These are phyloP conservation scores for Holocentrus rufus DNA, from an alignment of 2,797 vertebrate genomes.

Conservation along the genomic window DNA sequence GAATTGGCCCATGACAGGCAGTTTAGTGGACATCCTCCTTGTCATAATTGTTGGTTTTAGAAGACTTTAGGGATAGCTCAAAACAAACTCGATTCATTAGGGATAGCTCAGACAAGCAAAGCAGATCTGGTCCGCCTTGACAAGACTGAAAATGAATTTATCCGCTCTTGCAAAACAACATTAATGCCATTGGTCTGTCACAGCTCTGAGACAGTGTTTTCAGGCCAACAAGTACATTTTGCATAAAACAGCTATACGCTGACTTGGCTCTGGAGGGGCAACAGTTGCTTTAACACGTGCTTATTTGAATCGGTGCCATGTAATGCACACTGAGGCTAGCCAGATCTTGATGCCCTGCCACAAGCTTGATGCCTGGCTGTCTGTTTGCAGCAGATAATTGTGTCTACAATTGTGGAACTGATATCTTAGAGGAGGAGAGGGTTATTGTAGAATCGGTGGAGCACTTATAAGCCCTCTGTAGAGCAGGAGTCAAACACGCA, in stretches of 20 bases:
- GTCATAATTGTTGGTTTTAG: neutral
- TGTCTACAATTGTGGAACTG: constrained; percentile 53
- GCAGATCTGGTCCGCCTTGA: neutral
- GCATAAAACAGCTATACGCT: neutral
- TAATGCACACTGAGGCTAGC: neutral
- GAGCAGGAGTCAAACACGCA: constrained; percentile 21
- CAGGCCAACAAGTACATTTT: neutral
- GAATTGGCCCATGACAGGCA: constrained; percentile 11
- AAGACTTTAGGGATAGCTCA: neutral
- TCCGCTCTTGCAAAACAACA: neutral
- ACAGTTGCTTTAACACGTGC: neutral
- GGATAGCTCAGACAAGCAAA: neutral
- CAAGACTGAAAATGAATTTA: neutral
- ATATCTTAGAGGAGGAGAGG: constrained; percentile 26
- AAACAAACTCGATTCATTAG: neutral
- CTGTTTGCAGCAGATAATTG: constrained; percentile 38
- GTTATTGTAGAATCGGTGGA: constrained; percentile 47
- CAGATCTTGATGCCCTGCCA: constrained; percentile 14
- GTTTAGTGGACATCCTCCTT: neutral
- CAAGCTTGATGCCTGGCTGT: constrained; percentile 37
- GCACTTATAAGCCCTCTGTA: constrained; percentile 41
- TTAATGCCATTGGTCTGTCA: neutral
- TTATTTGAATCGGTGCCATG: constrained; percentile 39
- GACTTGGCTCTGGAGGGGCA: neutral
- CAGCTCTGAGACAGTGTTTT: neutral